These are phyloP conservation scores for Protula sp. DNA, from an alignment of 2,888 invertebrate species.

Conservation along the genomic window DNA sequence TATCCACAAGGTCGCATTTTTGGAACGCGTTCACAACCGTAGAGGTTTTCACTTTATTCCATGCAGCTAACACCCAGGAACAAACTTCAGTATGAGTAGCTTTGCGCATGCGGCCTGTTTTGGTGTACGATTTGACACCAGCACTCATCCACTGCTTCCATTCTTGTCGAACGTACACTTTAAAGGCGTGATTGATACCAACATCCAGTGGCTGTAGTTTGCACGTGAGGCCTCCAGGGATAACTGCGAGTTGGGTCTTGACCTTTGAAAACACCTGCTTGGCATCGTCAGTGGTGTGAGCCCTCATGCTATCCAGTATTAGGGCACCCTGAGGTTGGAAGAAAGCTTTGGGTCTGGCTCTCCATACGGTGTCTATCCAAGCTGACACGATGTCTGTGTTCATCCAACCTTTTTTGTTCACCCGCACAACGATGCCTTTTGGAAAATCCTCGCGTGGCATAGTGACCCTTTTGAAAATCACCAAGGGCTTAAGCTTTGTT, in stretches of 20 bases:
- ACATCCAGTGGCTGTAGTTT: constrained; percentile 1
- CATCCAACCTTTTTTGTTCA: constrained; percentile 11
- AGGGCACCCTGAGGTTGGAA: background rate
- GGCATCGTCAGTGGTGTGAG: background rate
- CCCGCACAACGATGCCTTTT: constrained; percentile 8
- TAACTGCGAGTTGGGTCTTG: constrained; percentile 1
- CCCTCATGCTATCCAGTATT: background rate
- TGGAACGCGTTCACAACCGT: background rate
- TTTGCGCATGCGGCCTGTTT: too few species aligned
- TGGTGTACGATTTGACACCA: too few species aligned
- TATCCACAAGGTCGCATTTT: too few species aligned
- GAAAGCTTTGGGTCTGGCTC: background rate
- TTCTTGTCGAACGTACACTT: background rate
- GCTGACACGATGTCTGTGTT: background rate
- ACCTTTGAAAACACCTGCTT: background rate
- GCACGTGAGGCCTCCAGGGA: constrained; percentile 1
- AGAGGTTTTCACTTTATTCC: background rate
- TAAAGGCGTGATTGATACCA: constrained; percentile 2
- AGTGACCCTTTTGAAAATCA: constrained; percentile 16
- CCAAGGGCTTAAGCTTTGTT: constrained; percentile 18
- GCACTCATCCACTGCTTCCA: background rate
- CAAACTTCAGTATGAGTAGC: background rate
- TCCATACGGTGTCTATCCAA: background rate
- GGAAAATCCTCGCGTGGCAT: constrained; percentile 12
- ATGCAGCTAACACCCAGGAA: background rate